phyloP scores from a whole-genome alignment of 2,113 vertebrate species.

The zebrafish (Danio rerio) region GRCz12tu NC_133176.1:11153001-11153500 shows the following conservation, averaged over 20 bases:
- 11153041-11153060: not conserved
- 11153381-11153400: not conserved
- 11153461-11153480: not conserved
- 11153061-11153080: not conserved
- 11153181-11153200: slow-evolving; percentile 75
- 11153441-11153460: not conserved
- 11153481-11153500: not conserved
- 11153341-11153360: not conserved
- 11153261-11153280: slow-evolving; percentile 18
- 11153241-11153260: slow-evolving; percentile 65
- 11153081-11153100: not conserved
- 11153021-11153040: not conserved
- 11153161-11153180: slow-evolving; percentile 61
- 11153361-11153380: not conserved
- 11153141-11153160: not conserved
- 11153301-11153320: slow-evolving; percentile 4
- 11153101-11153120: not conserved
- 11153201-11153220: slow-evolving; percentile 64
- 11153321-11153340: not conserved
- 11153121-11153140: slow-evolving; percentile 32
- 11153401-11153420: not conserved
- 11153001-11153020: not conserved
- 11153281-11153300: slow-evolving; percentile 22
- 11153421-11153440: not conserved
- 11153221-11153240: slow-evolving; percentile 81